These are phyloP conservation scores for Idaea biselata DNA, from an alignment of 2,888 invertebrate species.

Conservation along the genomic window DNA sequence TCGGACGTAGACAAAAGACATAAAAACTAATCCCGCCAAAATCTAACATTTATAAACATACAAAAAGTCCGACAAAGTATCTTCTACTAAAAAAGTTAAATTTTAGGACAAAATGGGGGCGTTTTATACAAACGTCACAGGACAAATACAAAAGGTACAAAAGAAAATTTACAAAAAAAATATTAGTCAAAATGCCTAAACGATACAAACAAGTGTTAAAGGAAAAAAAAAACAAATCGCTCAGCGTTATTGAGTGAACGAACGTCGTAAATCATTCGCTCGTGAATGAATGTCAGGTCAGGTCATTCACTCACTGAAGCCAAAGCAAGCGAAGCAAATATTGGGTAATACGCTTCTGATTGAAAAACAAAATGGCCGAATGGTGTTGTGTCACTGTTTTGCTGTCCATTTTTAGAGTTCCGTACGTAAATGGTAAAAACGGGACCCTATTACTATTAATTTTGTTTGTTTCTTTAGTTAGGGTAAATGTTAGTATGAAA, in stretches of 20 bases:
- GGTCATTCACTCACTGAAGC: constrained; percentile 64
- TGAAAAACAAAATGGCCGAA: constrained; percentile 27
- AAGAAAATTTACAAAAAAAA: constrained; percentile 39
- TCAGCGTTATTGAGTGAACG: constrained; percentile 59
- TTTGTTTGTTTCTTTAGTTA: neutral
- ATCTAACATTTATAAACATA: constrained; percentile 41
- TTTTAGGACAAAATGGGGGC: neutral
- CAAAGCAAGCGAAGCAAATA: constrained; percentile 76
- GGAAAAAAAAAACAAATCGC: constrained; percentile 67
- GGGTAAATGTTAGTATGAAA: neutral
- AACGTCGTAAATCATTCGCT: constrained; percentile 3
- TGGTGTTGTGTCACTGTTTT: constrained; percentile 47
- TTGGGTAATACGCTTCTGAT: constrained; percentile 16
- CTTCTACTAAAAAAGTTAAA: constrained; percentile 6
- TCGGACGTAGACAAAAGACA: constrained; percentile 57
- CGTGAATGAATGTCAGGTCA: constrained; percentile 39
- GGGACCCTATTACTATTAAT: too few relatives aligned
- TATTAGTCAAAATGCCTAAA: constrained; percentile 69
- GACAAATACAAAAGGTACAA: constrained; percentile 29
- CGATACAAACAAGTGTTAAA: constrained; percentile 79
- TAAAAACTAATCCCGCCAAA: constrained; percentile 47
- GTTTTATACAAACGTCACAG: constrained; percentile 10
- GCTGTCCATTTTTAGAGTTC: constrained; percentile 27
- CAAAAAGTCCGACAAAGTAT: neutral
- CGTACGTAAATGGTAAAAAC: too few relatives aligned